Evolutionary conservation across 2,888 invertebrate genomes (phyloP).

Genomic region (Lochmaea crataegi): DNA sequence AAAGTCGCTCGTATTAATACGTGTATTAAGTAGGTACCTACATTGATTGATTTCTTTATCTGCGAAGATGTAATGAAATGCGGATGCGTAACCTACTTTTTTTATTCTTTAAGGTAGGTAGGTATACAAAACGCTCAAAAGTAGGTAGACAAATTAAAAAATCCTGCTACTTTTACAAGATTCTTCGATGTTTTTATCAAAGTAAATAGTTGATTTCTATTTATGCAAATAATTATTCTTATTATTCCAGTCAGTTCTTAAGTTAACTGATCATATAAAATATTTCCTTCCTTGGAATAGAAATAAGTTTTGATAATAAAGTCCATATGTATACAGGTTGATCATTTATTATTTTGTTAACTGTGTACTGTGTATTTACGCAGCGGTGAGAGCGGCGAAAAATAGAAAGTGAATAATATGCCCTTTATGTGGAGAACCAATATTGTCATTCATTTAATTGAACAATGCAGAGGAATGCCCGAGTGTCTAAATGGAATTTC

Average conservation of each 20-base stretch:
- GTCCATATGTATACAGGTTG: neutral
- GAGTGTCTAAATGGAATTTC: too few species aligned
- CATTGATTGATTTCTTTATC: neutral
- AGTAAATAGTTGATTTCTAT: constrained; percentile 20
- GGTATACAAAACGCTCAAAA: neutral
- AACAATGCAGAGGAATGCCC: too few species aligned
- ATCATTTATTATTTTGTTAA: too few species aligned
- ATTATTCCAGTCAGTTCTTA: constrained; percentile 52
- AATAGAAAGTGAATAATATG: too few species aligned
- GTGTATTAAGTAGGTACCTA: neutral
- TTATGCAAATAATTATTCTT: constrained; percentile 38
- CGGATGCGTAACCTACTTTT: neutral
- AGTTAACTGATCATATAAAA: constrained; percentile 43
- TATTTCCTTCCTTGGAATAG: constrained; percentile 36
- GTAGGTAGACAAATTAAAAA: constrained; percentile 4
- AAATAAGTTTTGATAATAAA: constrained; percentile 23
- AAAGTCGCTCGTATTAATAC: too few species aligned
- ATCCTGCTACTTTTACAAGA: neutral
- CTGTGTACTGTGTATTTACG: too few species aligned
- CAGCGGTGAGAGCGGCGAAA: too few species aligned
- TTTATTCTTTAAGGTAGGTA: neutral
- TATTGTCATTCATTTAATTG: too few species aligned
- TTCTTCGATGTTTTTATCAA: neutral
- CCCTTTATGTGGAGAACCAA: too few species aligned
- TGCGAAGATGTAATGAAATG: neutral